A percentile compares a stretch with the other conserved stretches of the same genome.
These are phyloP conservation scores for Neodiprion fabricii DNA, from an alignment of 1,140 invertebrate species.

Conservation along the genomic window DNA sequence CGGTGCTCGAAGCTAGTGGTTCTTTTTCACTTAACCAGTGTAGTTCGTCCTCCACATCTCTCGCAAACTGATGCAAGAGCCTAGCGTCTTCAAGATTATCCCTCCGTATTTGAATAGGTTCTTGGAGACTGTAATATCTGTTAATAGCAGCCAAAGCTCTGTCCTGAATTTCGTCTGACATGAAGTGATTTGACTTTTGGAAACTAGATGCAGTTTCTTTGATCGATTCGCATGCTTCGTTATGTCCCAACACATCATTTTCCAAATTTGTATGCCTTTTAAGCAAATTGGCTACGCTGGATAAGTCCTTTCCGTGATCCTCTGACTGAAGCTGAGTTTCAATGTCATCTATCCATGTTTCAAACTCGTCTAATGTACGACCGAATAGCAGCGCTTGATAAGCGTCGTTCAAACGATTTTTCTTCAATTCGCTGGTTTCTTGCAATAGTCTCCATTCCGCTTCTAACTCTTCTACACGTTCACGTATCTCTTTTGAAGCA, in stretches of 20 bases:
- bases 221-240: slow-evolving; percentile 78
- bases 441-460: slow-evolving; percentile 84
- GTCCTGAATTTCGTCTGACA: slow-evolving; percentile 83
- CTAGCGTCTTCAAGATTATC: slow-evolving; percentile 90
- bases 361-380: slow-evolving; percentile 87
- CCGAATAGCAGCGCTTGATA: slow-evolving; percentile 88
- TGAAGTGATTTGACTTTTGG: slow-evolving; percentile 79
- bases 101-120: slow-evolving; percentile 87
- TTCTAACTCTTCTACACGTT: slow-evolving; percentile 82
- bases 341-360: slow-evolving; percentile 88
- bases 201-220: slow-evolving; percentile 79
- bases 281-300: slow-evolving; percentile 82
- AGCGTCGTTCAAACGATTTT: slow-evolving; percentile 89
- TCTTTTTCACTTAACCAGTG: slow-evolving; percentile 88
- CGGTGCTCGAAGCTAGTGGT: slow-evolving; percentile 77
- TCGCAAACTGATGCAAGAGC: slow-evolving; percentile 82
- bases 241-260: slow-evolving; percentile 80
- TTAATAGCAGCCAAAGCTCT: slow-evolving; percentile 73
- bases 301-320: slow-evolving; percentile 85
- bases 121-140: slow-evolving; percentile 83
- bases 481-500: slow-evolving; percentile 84
- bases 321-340: slow-evolving; percentile 82
- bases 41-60: slow-evolving; percentile 87
- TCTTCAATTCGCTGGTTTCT: slow-evolving; percentile 82
- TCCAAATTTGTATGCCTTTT: slow-evolving; percentile 87